Conservation (phyloP, 2,888 invertebrate genomes). For the Uropetala carovei region DNA sequence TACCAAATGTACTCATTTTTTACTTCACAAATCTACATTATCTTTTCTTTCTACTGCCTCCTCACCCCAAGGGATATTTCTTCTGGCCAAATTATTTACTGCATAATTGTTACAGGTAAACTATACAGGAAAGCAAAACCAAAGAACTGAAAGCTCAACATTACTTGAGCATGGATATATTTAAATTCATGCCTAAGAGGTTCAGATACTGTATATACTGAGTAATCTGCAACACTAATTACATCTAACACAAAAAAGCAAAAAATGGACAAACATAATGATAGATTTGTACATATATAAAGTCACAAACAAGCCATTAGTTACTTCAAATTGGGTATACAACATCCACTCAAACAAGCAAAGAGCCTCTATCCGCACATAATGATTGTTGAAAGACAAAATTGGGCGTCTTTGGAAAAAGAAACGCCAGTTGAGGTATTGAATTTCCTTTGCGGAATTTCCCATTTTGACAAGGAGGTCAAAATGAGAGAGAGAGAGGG, state of each 20-base stretch:
- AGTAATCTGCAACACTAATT: slow-evolving; percentile 64
- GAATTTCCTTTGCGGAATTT: slow-evolving; percentile 47
- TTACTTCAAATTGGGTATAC: slow-evolving; percentile 64
- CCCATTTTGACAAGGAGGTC: slow-evolving; percentile 57
- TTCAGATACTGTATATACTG: slow-evolving; percentile 64
- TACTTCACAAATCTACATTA: slow-evolving; percentile 42
- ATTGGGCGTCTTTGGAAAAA: slow-evolving; percentile 44
- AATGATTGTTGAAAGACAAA: slow-evolving; percentile 61
- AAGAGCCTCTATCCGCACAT: slow-evolving; percentile 64
- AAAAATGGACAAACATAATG: slow-evolving; percentile 64
- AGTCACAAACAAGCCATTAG: slow-evolving; percentile 64
- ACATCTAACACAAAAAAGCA: slow-evolving; percentile 64
- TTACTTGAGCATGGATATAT: slow-evolving; percentile 63
- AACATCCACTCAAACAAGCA: slow-evolving; percentile 64
- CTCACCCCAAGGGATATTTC: slow-evolving; percentile 64
- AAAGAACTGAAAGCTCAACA: slow-evolving; percentile 64
- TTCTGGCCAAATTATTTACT: slow-evolving; percentile 62
- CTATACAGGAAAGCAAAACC: slow-evolving; percentile 62
- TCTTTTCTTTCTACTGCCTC: slow-evolving; percentile 44
- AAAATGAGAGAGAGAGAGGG: slow-evolving; percentile 51
- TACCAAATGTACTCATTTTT: slow-evolving; percentile 43
- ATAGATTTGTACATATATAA: slow-evolving; percentile 64
- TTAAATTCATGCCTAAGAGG: slow-evolving; percentile 63
- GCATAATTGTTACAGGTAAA: slow-evolving; percentile 63
- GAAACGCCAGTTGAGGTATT: slow-evolving; percentile 38